These are phyloP conservation scores for Oncopeltus fasciatus DNA, from an alignment of 1,140 invertebrate species.

Conservation along the genomic window DNA sequence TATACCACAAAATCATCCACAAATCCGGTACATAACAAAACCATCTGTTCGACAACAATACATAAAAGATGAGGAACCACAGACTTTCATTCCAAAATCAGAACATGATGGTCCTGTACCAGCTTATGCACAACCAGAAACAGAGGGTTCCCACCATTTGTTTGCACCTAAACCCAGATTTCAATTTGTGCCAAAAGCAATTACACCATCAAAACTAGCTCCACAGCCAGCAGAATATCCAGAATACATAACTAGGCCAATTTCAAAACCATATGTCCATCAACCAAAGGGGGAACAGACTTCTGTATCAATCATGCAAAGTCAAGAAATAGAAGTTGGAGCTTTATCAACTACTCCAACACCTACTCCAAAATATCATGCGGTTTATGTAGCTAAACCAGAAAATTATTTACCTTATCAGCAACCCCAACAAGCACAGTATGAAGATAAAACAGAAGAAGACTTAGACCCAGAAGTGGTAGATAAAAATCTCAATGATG, in stretches of 20 bases:
- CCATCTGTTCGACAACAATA: neutral
- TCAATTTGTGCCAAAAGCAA: neutral
- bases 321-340: slow-evolving; percentile 19
- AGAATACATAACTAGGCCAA: neutral
- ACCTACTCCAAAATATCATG: slow-evolving; percentile 7
- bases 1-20: neutral
- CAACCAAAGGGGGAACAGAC: neutral
- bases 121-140: neutral
- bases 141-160: neutral
- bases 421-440: neutral
- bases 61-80: neutral
- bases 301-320: slow-evolving; percentile 18
- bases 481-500: slow-evolving; percentile 9
- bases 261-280: neutral
- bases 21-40: neutral
- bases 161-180: neutral
- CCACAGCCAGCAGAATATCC: neutral
- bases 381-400: slow-evolving; percentile 6
- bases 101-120: neutral
- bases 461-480: slow-evolving; percentile 1
- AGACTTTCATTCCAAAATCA: neutral
- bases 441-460: neutral
- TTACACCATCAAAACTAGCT: neutral
- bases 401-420: neutral
- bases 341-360: neutral